Evolutionary conservation across 1,140 invertebrate genomes (phyloP), one percentile per base, ranked within the genome.

Genomic region (Drosophila burlai): DNA sequence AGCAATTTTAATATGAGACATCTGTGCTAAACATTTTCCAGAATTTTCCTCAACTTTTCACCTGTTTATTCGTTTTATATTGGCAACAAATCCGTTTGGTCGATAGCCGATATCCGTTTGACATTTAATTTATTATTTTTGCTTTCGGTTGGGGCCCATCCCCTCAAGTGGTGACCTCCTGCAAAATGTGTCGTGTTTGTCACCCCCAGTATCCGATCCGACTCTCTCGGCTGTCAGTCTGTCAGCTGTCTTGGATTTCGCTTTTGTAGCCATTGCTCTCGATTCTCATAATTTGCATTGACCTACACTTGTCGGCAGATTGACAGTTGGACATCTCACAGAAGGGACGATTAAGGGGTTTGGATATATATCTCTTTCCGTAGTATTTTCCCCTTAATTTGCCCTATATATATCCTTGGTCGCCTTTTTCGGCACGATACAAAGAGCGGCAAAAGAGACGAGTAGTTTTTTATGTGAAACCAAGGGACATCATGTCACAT

Each of bases 271-370:
- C 68, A 63, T 34, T 31, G 26, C 47, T 34, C 36, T 57, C 59
- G 72, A 74, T 74, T 36, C 72, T 75, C 60, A 76, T 76, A 65
- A 75, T 76, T 76, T 76, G 74, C 74, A 76, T 76, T 76, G 74
- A 75, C 71, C 74, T 76, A 75, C 74, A 64, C 60, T 67, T 67
- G 60, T 65, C 60, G 34, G 59, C 38, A 50, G 58, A 76, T 63
- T 76, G 73, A 76, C 73, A 50, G 71, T 62, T 72, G 68, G 71
- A 72, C 67, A 72, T 72, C 40, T 71, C 69, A 18, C 29, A 38
- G n/a, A 18, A 15, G 47, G 15, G 52, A 24, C 52, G 52, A 55
- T 55, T 54, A 36, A 3, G 36, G 45, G 52, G 21, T n/a, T 13
- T 31, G 26, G 38, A 59, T 52, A 52, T 18, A 58, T 52, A 52